A percentile compares a stretch with the other conserved stretches of the same genome.
Conservation (phyloP, 2,113 vertebrate species). For the Barbus barbus region DNA sequence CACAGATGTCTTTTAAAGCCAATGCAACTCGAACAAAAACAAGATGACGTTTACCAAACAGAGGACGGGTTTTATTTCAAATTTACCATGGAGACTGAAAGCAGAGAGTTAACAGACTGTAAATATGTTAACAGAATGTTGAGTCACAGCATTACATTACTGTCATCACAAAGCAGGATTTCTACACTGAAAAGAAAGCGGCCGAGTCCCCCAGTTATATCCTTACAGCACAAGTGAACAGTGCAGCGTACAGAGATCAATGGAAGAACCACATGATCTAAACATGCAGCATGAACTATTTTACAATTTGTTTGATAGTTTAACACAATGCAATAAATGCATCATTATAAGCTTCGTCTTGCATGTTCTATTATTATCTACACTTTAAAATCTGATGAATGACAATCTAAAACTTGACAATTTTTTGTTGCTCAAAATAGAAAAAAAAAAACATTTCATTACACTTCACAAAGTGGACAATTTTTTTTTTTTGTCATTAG, state of each 20-base stretch:
- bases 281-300: slow-evolving; percentile 12
- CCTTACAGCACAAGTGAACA: background rate
- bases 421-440: background rate
- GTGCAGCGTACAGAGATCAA: background rate
- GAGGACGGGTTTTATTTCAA: slow-evolving; percentile 24
- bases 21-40: background rate
- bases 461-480: background rate
- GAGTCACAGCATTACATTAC: slow-evolving; percentile 21
- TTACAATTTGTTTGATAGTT: background rate
- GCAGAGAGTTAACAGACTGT: slow-evolving; percentile 10
- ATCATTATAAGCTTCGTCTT: background rate
- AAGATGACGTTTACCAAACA: too few relatives aligned
- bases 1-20: background rate
- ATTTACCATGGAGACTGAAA: slow-evolving; percentile 20
- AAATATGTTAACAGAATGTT: slow-evolving; percentile 9
- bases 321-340: slow-evolving; percentile 1
- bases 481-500: background rate
- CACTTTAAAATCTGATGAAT: slow-evolving; percentile 24
- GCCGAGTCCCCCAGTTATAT: background rate
- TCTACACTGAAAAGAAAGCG: too few relatives aligned
- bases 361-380: slow-evolving; percentile 15
- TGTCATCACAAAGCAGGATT: slow-evolving; percentile 27
- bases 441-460: background rate
- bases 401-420: too few relatives aligned
- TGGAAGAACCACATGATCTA: background rate